Evolutionary conservation across 2,888 invertebrate genomes (phyloP).

Genomic region (Theretra japonica): DNA sequence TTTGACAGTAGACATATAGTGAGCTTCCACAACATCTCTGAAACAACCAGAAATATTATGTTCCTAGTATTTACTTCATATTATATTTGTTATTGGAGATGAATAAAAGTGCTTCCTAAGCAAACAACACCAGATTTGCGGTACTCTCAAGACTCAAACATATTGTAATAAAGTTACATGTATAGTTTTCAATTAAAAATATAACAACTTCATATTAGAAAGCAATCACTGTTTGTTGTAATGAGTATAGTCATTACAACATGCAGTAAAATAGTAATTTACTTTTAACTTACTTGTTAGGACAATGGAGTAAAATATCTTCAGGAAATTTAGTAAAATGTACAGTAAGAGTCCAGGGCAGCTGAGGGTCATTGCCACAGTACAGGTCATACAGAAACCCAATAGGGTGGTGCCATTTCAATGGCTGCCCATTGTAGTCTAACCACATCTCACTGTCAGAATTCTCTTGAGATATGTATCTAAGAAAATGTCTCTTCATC

Average conservation of each 20-base stretch:
- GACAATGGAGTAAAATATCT: constrained; percentile 93
- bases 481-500: constrained; percentile 95
- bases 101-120: too few relatives aligned
- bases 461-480: constrained; percentile 91
- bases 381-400: constrained; percentile 96
- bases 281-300: constrained; percentile 88
- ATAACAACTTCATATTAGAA: too few relatives aligned
- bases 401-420: constrained; percentile 95
- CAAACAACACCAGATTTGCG: too few relatives aligned
- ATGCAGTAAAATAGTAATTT: neutral
- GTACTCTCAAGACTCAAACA: too few relatives aligned
- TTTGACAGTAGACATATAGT: constrained; percentile 97
- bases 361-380: constrained; percentile 87
- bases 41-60: constrained; percentile 48
- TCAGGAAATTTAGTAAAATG: constrained; percentile 98
- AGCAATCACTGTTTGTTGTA: too few relatives aligned
- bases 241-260: too few relatives aligned
- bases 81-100: too few relatives aligned
- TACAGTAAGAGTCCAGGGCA: constrained; percentile 97
- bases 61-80: neutral
- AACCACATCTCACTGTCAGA: constrained; percentile 97
- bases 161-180: too few relatives aligned
- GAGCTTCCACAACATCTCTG: constrained; percentile 96
- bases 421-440: constrained; percentile 94
- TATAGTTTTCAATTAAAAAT: too few relatives aligned